A percentile compares a stretch with the other conserved stretches of the same genome.
Conservation (phyloP, 1,140 invertebrate genomes). For the Calycopis cecrops region DNA sequence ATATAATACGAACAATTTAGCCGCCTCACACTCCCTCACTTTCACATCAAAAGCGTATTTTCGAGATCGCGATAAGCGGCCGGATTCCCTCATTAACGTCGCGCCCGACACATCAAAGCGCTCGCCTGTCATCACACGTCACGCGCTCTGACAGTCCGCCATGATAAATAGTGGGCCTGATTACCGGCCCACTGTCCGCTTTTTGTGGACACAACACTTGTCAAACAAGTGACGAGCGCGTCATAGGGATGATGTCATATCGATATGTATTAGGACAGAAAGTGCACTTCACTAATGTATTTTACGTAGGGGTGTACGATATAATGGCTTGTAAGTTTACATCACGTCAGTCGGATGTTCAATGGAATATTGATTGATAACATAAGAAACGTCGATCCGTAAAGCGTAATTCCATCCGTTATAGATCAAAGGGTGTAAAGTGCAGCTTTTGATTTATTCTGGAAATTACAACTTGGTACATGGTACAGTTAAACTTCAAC, state of each 20-base stretch:
- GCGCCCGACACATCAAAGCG: conserved; percentile 54
- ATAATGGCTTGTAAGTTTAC: too few relatives aligned
- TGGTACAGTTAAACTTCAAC: too few relatives aligned
- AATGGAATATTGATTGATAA: too few relatives aligned
- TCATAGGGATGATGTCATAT: conserved; percentile 17
- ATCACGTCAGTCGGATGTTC: too few relatives aligned
- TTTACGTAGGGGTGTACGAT: too few relatives aligned
- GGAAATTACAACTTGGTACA: too few relatives aligned
- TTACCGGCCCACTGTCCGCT: conserved; percentile 34
- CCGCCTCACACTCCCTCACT: conserved; percentile 1
- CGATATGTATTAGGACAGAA: conserved; percentile 5
- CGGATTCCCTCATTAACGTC: conserved; percentile 41
- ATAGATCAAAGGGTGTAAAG: too few relatives aligned
- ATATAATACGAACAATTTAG: not conserved
- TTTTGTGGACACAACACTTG: conserved; percentile 38
- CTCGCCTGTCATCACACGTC: conserved; percentile 38
- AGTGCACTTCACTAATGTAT: too few relatives aligned
- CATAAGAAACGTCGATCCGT: too few relatives aligned
- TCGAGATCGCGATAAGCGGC: too few relatives aligned
- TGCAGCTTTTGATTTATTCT: too few relatives aligned
- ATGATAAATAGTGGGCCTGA: conserved; percentile 43
- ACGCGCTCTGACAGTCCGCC: conserved; percentile 23
- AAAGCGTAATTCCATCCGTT: too few relatives aligned
- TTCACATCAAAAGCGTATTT: conserved; percentile 11
- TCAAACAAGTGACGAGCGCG: conserved; percentile 28